phyloP scores from a whole-genome alignment of 53 echinoderm and acorn worm species.

The Echinometra lucunter region DNA sequence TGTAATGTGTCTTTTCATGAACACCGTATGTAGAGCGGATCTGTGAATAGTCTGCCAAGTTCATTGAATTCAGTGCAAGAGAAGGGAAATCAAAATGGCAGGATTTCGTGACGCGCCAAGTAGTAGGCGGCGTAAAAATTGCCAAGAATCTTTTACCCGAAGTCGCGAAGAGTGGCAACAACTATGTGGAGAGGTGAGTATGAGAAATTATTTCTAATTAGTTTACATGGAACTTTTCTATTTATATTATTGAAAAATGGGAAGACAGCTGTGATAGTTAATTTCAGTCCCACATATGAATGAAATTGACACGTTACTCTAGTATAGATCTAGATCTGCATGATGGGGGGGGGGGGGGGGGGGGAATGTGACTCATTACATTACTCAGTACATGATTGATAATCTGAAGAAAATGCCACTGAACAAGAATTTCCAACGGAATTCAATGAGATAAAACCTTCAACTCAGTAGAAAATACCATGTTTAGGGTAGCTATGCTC shows the following conservation, averaged over 20 bases:
- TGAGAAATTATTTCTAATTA: neutral
- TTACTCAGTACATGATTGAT: too few species aligned
- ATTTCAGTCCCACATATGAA: neutral
- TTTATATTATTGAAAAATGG: neutral
- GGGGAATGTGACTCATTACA: too few species aligned
- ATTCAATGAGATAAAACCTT: too few species aligned
- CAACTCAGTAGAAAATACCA: too few species aligned
- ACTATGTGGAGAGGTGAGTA: conserved; percentile 67
- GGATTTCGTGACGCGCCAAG: neutral
- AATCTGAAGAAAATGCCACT: too few species aligned
- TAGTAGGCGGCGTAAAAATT: conserved; percentile 53
- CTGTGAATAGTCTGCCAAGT: neutral
- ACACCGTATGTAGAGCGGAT: neutral
- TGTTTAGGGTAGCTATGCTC: too few species aligned
- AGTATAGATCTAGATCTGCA: too few species aligned
- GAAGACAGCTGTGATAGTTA: neutral
- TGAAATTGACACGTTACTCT: neutral
- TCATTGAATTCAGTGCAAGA: neutral
- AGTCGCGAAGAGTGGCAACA: conserved; percentile 68
- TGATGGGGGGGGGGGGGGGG: too few species aligned
- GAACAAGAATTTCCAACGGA: too few species aligned
- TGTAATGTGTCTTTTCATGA: neutral
- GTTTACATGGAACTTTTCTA: neutral
- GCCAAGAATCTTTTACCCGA: neutral
- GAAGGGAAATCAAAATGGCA: neutral